These are phyloP conservation scores for Drosophila truncata DNA, from an alignment of 1,140 invertebrate species.

Conservation along the genomic window DNA sequence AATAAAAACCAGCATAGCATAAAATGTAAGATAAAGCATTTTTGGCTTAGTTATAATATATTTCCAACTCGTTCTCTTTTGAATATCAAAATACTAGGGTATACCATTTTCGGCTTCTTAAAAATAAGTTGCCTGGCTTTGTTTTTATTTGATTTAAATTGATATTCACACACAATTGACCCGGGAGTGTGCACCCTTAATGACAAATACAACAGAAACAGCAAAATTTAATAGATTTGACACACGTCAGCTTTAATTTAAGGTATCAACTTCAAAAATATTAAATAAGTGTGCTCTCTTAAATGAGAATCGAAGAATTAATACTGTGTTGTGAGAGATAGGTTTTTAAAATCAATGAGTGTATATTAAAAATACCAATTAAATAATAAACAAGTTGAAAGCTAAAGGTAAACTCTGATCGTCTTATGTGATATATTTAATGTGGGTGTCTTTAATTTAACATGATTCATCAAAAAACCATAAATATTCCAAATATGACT, in stretches of 20 bases:
- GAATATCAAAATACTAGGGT: background rate
- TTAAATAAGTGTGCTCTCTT: background rate
- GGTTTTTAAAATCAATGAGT: no score
- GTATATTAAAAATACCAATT: no score
- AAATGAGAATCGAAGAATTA: background rate
- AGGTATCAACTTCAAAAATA: conserved; percentile 65
- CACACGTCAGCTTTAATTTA: conserved; percentile 71
- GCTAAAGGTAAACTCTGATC: background rate
- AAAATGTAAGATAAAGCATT: no score
- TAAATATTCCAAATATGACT: background rate
- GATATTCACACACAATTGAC: conserved; percentile 54
- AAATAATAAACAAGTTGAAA: background rate
- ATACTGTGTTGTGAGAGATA: conserved; percentile 12
- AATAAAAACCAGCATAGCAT: background rate
- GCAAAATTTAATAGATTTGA: conserved; percentile 17
- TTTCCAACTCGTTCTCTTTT: background rate
- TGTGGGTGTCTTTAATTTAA: conserved; percentile 2
- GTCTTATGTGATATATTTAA: background rate
- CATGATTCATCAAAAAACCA: background rate
- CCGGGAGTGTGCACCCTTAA: conserved; percentile 26
- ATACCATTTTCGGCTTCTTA: background rate
- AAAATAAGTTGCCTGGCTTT: background rate
- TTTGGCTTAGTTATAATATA: background rate
- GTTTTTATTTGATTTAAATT: conserved; percentile 49
- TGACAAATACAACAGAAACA: conserved; percentile 16